A percentile compares a stretch with the other conserved stretches of the same genome.
Evolutionary conservation across 1,140 invertebrate genomes (phyloP).

Genomic region (Patella vulgata): DNA sequence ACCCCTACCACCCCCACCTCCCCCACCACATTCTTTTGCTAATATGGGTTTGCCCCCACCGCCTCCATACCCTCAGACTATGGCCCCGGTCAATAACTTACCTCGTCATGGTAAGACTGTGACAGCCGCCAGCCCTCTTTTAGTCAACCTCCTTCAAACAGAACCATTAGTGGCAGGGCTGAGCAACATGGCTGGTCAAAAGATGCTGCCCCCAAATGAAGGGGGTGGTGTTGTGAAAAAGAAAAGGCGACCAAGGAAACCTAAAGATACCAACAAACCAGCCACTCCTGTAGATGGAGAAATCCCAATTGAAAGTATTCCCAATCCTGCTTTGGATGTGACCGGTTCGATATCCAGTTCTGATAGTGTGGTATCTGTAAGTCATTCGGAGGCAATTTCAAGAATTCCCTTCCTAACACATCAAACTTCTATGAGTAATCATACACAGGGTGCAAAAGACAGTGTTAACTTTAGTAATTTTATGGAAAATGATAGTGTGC

Average conservation of each 20-base stretch:
- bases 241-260: slow-evolving; percentile 46
- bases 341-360: not conserved
- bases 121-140: slow-evolving; percentile 78
- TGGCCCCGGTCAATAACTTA: slow-evolving; percentile 53
- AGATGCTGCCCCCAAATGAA: slow-evolving; percentile 59
- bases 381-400: no score
- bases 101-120: slow-evolving; percentile 55
- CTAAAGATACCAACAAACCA: slow-evolving; percentile 42
- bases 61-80: slow-evolving; percentile 48
- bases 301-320: slow-evolving; percentile 63
- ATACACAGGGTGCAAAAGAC: no score
- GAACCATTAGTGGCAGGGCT: slow-evolving; percentile 67
- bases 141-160: slow-evolving; percentile 91
- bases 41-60: slow-evolving; percentile 52
- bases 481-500: no score
- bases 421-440: no score
- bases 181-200: slow-evolving; percentile 34
- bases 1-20: slow-evolving; percentile 39
- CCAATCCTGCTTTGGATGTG: slow-evolving; percentile 31
- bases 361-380: no score
- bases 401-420: no score
- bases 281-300: slow-evolving; percentile 33
- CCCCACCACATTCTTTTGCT: slow-evolving; percentile 25
- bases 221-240: slow-evolving; percentile 56
- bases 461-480: no score